phyloP scores from a whole-genome alignment of 2,888 invertebrate species.

The Eueremaeus valkanovi region DNA sequence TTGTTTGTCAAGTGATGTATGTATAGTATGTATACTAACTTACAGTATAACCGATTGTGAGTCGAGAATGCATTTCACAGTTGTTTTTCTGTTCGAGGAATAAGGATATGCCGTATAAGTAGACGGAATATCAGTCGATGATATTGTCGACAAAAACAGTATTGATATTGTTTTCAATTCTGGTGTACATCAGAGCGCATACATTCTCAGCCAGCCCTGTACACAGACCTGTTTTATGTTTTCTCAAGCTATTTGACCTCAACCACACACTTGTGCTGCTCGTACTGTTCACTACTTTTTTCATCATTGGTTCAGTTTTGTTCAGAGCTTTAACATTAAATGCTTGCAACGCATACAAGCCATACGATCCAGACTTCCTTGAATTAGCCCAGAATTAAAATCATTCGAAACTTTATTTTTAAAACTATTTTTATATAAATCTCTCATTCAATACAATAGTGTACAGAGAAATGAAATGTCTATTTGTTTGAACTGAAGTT shows the following conservation, averaged over 20 bases:
- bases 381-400: not conserved
- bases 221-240: conserved; percentile 37
- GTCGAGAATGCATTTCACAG: no score
- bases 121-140: not conserved
- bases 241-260: conserved; percentile 31
- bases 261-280: conserved; percentile 33
- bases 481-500: no score
- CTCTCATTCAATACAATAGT: no score
- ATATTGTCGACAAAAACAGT: not conserved
- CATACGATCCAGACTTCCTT: conserved; percentile 34
- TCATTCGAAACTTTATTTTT: not conserved
- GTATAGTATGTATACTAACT: not conserved
- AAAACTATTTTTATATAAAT: no score
- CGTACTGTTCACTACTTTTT: conserved; percentile 18
- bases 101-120: not conserved
- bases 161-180: not conserved
- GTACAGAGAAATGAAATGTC: no score
- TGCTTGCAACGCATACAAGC: no score
- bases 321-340: not conserved
- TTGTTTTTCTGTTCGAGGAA: conserved; percentile 10
- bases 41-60: not conserved
- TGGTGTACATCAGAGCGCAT: conserved; percentile 7
- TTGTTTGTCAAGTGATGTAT: not conserved
- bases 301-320: conserved; percentile 30
- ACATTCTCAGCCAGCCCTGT: conserved; percentile 10